Evolutionary conservation across 2,797 vertebrate species (phyloP).

Genomic region (Mastacembelus armatus): DNA sequence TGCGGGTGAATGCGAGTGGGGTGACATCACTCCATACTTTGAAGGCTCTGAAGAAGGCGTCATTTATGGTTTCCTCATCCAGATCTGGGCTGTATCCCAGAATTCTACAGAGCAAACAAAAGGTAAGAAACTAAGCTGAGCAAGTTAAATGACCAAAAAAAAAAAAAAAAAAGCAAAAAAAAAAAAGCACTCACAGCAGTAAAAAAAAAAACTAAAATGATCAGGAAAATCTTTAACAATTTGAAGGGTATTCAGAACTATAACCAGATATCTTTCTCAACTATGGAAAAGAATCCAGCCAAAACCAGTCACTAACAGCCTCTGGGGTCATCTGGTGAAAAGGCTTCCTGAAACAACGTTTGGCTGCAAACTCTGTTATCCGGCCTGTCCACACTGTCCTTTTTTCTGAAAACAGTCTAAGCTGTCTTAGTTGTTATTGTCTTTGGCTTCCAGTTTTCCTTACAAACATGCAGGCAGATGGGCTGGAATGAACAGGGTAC

Average conservation of each 20-base stretch:
- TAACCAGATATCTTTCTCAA: background rate
- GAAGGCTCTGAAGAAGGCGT: constrained; percentile 96
- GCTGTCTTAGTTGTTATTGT: constrained; percentile 62
- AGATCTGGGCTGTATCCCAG: constrained; percentile 92
- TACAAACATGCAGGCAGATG: constrained; percentile 44
- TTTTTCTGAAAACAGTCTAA: constrained; percentile 47
- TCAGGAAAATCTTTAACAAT: constrained; percentile 3
- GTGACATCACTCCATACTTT: constrained; percentile 98
- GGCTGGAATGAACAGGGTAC: constrained; percentile 43
- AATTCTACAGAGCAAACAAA: constrained; percentile 84
- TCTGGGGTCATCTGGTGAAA: constrained; percentile 60
- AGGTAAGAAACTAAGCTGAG: too few relatives aligned
- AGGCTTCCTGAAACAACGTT: constrained; percentile 42
- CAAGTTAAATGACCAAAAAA: too few relatives aligned
- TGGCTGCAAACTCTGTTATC: constrained; percentile 41
- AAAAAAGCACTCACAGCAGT: background rate
- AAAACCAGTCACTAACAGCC: constrained; percentile 11
- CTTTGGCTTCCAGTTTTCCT: constrained; percentile 54
- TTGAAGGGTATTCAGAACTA: background rate
- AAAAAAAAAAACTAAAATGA: background rate
- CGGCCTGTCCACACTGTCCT: constrained; percentile 31
- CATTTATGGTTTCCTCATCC: constrained; percentile 94
- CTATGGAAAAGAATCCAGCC: constrained; percentile 19
- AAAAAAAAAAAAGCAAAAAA: background rate
- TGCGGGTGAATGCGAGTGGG: constrained; percentile 89